Evolutionary conservation across 92 coral and sea anemone species (phyloP).

Genomic region (Parazoanthus atlanticus): DNA sequence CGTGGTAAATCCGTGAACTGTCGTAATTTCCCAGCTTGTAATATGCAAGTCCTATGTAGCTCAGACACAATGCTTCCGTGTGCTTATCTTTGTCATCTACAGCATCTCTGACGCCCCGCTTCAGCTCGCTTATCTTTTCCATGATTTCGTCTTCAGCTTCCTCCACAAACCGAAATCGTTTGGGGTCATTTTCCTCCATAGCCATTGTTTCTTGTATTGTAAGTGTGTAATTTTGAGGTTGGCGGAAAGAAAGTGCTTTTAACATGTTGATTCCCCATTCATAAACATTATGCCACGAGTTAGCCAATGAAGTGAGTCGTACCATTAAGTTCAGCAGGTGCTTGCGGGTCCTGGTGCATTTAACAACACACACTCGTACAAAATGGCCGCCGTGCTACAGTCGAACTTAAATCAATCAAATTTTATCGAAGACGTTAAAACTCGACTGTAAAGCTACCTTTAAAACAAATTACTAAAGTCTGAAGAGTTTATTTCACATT

Average conservation of each 20-base stretch:
- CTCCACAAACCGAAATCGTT: constrained; percentile 84
- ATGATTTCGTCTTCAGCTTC: constrained; percentile 80
- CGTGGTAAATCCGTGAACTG: constrained; percentile 80
- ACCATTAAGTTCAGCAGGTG: constrained; percentile 7
- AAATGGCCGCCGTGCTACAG: background rate
- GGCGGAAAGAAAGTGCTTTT: constrained; percentile 27
- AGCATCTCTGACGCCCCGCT: constrained; percentile 68
- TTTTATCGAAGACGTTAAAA: too few relatives aligned
- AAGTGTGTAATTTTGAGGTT: background rate
- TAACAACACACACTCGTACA: background rate
- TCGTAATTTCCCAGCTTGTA: constrained; percentile 82
- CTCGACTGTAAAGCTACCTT: too few relatives aligned
- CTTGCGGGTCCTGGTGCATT: background rate
- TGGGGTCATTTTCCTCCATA: constrained; percentile 94
- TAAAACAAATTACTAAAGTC: too few relatives aligned
- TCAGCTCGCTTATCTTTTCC: constrained; percentile 76
- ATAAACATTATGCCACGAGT: background rate
- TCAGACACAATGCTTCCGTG: constrained; percentile 79
- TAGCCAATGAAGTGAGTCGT: background rate
- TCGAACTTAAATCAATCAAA: too few relatives aligned
- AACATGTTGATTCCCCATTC: background rate
- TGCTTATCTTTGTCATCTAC: constrained; percentile 73
- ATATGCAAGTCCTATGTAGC: constrained; percentile 86
- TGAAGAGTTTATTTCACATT: too few relatives aligned
- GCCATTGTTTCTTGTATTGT: background rate